These are phyloP conservation scores for Acanthiza pusilla DNA, from an alignment of 2,797 vertebrate genomes.

Conservation along the genomic window DNA sequence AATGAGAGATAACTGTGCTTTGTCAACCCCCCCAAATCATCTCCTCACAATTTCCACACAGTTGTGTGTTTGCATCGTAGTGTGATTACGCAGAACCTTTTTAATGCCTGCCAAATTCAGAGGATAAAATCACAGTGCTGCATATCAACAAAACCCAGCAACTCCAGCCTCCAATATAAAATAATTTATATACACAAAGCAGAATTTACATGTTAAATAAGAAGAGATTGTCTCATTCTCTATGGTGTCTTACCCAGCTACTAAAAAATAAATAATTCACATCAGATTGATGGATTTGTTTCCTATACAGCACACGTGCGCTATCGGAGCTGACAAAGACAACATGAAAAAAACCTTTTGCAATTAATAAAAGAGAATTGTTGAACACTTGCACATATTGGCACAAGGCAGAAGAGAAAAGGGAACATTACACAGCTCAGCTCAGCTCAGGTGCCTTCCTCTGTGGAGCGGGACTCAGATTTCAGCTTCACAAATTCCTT, in stretches of 20 bases:
- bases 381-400: slow-evolving; percentile 76
- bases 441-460: slow-evolving; percentile 87
- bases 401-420: slow-evolving; percentile 74
- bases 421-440: neutral
- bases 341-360: neutral
- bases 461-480: slow-evolving; percentile 88
- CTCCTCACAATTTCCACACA: slow-evolving; percentile 1
- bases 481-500: slow-evolving; percentile 96
- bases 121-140: slow-evolving; percentile 58
- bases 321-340: slow-evolving; percentile 26
- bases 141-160: slow-evolving; percentile 53
- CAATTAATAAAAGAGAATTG: slow-evolving; percentile 38
- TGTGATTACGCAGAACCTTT: slow-evolving; percentile 41
- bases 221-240: slow-evolving; percentile 46
- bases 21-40: neutral
- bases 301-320: slow-evolving; percentile 38
- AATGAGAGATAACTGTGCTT: slow-evolving; percentile 4
- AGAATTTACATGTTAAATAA: slow-evolving; percentile 54
- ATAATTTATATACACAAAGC: slow-evolving; percentile 59
- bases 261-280: slow-evolving; percentile 58
- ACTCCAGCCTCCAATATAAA: slow-evolving; percentile 54
- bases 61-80: neutral
- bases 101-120: slow-evolving; percentile 40
- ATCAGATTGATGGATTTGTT: slow-evolving; percentile 41
- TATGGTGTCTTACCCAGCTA: slow-evolving; percentile 26